Evolutionary conservation across 2,888 invertebrate species (phyloP), one percentile per base, ranked within the genome.

Genomic region (Norana najaformis): DNA sequence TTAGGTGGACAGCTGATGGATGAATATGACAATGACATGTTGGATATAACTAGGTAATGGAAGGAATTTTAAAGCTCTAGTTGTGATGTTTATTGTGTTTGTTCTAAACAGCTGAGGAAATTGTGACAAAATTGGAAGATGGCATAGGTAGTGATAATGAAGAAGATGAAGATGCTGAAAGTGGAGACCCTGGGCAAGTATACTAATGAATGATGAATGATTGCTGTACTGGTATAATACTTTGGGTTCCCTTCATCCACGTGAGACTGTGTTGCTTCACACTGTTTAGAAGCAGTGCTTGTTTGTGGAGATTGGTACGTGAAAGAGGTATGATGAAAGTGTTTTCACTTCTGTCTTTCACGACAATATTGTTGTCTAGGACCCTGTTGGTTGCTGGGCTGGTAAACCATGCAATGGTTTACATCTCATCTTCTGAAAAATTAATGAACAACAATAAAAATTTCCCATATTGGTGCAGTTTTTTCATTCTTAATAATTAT

Each of bases 111-210:
- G 94, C 92, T 88, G 94, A 94, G 91, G 94, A 94, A 91, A 94
- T 94, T 92, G 94, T 94, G 91, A 94, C 94, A 89, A 94, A 94
- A 90, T 93, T 94, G 91, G 94, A 94, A 91, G 98, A 98, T 85
- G 85, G 85, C 95, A 98, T 98, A 69, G 98, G 98, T 47, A 98
- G 98, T 91, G 99, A 99, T 94, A 98, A 98, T 92, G 99, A 99
- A 94, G 99, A 99, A 93, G 98, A 98, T 93, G 98, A 98, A 93
- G 93, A 94, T 35, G 92, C 91, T 89, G 97, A 97, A 83, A 85
- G 34, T 85, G 98, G 98, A 13, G 98, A 98, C 95, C 98, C 98
- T 30, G 98, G 98, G 92, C 94, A 91, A 89, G 83, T 37, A 20
- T 30, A 11, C 69, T 69, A 37, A 38, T 88, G 35, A 37, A 35